A percentile compares a stretch with the other conserved stretches of the same genome.
Conservation (phyloP, 1,140 invertebrate species). For the Sarcophaga peregrina region DNA sequence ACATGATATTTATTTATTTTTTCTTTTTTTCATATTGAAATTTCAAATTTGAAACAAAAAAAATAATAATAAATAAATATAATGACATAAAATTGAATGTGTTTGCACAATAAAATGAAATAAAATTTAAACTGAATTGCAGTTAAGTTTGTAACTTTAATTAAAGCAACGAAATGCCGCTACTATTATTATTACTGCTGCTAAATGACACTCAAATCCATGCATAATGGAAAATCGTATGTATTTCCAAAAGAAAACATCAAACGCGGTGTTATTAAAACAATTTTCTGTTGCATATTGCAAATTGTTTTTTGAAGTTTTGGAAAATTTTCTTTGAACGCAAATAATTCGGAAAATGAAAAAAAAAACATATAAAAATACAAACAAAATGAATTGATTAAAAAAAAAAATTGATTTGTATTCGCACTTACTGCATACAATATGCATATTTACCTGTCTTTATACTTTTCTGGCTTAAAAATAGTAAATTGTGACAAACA, state of each 20-base stretch:
- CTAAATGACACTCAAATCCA: neutral
- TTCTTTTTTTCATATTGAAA: too few species aligned
- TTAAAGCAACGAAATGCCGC: neutral
- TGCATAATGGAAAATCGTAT: neutral
- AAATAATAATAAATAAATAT: too few species aligned
- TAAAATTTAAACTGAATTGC: neutral
- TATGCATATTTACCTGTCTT: too few species aligned
- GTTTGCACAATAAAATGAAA: too few species aligned
- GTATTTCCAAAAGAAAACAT: neutral
- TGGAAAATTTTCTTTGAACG: neutral
- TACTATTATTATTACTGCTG: slow-evolving; percentile 8
- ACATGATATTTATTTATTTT: too few species aligned
- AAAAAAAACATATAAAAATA: too few species aligned
- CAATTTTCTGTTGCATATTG: neutral
- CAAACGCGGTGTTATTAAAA: neutral
- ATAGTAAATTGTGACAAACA: too few species aligned
- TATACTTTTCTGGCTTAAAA: too few species aligned
- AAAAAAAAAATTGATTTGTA: neutral
- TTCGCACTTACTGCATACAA: neutral
- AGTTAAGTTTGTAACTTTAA: neutral
- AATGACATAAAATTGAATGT: too few species aligned
- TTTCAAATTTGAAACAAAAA: too few species aligned
- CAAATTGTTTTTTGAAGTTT: slow-evolving; percentile 8
- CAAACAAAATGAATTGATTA: neutral
- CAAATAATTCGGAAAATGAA: too few species aligned